Evolutionary conservation across 2,113 vertebrate genomes (phyloP).

Genomic region (Pyxicephalus adspersus): DNA sequence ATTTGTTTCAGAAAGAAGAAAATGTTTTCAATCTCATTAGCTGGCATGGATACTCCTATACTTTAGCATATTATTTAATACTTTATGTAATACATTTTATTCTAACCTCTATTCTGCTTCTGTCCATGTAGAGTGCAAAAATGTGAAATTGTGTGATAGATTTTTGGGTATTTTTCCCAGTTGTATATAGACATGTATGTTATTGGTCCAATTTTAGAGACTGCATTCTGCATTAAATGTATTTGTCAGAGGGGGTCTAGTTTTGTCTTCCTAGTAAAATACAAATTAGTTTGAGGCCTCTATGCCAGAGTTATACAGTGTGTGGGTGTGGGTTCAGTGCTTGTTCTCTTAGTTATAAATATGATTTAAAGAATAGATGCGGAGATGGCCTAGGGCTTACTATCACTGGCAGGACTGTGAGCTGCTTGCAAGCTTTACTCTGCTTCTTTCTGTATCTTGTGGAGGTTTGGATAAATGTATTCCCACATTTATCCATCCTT

Average conservation of each 20-base stretch:
- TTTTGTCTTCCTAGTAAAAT: background rate
- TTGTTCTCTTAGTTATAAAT: conserved; percentile 37
- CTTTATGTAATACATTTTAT: no score
- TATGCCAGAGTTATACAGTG: background rate
- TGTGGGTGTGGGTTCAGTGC: conserved; percentile 1
- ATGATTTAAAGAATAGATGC: conserved; percentile 40
- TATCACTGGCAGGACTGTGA: conserved; percentile 31
- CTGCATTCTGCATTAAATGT: background rate
- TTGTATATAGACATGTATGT: background rate
- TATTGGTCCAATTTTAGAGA: background rate
- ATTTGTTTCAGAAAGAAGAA: no score
- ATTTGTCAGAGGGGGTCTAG: background rate
- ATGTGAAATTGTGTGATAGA: no score
- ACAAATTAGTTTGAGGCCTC: conserved; percentile 7
- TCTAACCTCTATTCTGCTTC: no score
- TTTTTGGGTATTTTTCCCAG: background rate
- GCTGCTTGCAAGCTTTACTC: conserved; percentile 3
- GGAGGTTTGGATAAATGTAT: conserved; percentile 1
- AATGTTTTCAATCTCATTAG: no score
- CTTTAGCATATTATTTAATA: no score
- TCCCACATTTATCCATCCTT: background rate
- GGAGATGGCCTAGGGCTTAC: conserved; percentile 16
- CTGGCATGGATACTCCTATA: no score
- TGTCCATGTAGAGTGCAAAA: no score
- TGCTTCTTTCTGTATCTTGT: conserved; percentile 10